A percentile compares a stretch with the other conserved stretches of the same genome.
These are phyloP conservation scores for Himalopsyche anomala DNA, from an alignment of 2,888 invertebrate genomes.

Conservation along the genomic window DNA sequence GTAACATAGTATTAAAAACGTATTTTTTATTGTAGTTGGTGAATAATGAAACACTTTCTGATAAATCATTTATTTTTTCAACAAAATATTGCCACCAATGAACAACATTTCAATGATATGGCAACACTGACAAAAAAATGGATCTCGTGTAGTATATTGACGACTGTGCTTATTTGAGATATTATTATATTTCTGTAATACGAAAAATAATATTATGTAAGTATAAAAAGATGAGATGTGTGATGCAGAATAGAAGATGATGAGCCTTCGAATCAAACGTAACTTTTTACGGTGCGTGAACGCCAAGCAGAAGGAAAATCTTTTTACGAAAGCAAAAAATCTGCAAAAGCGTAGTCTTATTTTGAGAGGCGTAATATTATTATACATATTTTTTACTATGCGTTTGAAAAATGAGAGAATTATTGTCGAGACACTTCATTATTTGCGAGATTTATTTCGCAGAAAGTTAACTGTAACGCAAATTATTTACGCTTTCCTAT, in stretches of 20 bases:
- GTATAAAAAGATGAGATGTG: background rate
- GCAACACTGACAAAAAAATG: no score
- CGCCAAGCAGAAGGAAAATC: slow-evolving; percentile 1
- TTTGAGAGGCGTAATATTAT: background rate
- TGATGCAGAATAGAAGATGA: slow-evolving; percentile 14
- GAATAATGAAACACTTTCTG: no score
- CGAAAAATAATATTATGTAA: no score
- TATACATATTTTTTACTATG: background rate
- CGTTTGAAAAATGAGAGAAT: slow-evolving; percentile 10
- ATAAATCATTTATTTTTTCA: no score
- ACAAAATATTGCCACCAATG: no score
- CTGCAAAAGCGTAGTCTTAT: background rate
- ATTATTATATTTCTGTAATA: no score
- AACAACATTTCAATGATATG: no score
- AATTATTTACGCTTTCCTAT: background rate
- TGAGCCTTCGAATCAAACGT: background rate
- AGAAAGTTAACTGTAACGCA: background rate
- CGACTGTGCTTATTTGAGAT: no score
- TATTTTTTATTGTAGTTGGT: no score
- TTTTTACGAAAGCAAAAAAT: background rate
- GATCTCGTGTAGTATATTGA: no score
- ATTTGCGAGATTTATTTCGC: slow-evolving; percentile 11
- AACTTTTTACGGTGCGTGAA: background rate
- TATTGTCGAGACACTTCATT: slow-evolving; percentile 18
- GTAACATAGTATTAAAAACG: no score